phyloP scores from a whole-genome alignment of 2,113 vertebrate genomes.

The Aepyceros melampus region DNA sequence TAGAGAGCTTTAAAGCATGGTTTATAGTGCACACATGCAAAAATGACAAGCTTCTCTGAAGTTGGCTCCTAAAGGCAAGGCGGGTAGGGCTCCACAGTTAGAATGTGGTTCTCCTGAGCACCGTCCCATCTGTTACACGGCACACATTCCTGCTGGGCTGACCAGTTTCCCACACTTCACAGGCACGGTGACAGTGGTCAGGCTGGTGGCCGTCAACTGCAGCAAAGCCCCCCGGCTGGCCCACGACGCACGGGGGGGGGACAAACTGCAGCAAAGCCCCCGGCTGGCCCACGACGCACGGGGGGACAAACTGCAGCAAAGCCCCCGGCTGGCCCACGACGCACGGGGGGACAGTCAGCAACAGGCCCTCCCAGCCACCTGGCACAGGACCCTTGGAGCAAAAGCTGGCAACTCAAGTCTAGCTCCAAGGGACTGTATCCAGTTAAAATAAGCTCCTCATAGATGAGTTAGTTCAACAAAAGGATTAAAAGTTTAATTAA shows the following conservation, averaged over 20 bases:
- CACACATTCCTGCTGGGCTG: neutral
- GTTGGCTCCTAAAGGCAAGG: neutral
- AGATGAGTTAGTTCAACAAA: neutral
- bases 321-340: neutral
- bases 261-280: neutral
- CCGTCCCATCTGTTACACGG: neutral
- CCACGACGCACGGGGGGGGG: no score
- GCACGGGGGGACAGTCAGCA: no score
- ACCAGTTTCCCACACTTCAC: neutral
- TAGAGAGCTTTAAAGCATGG: neutral
- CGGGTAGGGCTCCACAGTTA: neutral
- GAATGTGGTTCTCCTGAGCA: neutral
- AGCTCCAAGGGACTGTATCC: neutral
- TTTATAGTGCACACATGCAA: neutral
- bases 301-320: neutral
- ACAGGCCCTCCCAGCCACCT: neutral
- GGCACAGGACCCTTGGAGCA: neutral
- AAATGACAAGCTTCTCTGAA: neutral
- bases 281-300: neutral
- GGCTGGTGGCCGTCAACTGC: neutral
- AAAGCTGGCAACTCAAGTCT: neutral
- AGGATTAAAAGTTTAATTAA: constrained; percentile 33
- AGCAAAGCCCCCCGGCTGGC: neutral
- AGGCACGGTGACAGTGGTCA: neutral
- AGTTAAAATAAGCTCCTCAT: neutral